Conservation (phyloP, 2,888 invertebrate genomes). For the Temnothorax ravouxi region DNA sequence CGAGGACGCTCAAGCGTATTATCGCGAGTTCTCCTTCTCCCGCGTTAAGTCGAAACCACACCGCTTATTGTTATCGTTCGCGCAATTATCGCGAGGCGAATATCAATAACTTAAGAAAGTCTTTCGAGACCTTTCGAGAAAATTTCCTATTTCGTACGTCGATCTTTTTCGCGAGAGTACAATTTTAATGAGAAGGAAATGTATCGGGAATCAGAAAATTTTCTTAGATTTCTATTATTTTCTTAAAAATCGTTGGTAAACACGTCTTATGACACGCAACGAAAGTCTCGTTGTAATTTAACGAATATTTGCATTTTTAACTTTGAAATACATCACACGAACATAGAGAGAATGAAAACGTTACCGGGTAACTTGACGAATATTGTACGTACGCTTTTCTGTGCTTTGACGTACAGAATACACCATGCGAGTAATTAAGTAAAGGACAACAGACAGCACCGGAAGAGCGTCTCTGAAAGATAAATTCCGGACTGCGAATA, state of each 20-base stretch:
- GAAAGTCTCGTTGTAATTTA: neutral
- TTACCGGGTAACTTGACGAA: neutral
- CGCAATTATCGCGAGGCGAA: neutral
- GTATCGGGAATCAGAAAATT: neutral
- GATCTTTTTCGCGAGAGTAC: neutral
- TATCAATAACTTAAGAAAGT: neutral
- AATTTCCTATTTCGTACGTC: neutral
- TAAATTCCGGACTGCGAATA: constrained; percentile 10
- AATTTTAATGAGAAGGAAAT: neutral
- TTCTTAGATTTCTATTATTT: neutral
- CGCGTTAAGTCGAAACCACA: constrained; percentile 39
- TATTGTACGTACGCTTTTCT: neutral
- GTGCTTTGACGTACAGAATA: neutral
- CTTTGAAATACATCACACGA: neutral
- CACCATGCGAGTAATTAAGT: neutral
- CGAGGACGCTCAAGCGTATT: constrained; percentile 73
- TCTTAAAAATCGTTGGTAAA: neutral
- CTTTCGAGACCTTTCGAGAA: neutral
- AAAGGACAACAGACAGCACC: neutral
- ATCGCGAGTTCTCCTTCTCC: constrained; percentile 71
- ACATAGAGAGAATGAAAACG: neutral
- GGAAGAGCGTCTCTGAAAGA: neutral
- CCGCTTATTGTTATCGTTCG: neutral
- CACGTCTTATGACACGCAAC: neutral
- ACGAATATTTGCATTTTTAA: neutral